A percentile compares a stretch with the other conserved stretches of the same genome.
Conservation (phyloP, 2,888 invertebrate genomes). For the Cephalotes varians region DNA sequence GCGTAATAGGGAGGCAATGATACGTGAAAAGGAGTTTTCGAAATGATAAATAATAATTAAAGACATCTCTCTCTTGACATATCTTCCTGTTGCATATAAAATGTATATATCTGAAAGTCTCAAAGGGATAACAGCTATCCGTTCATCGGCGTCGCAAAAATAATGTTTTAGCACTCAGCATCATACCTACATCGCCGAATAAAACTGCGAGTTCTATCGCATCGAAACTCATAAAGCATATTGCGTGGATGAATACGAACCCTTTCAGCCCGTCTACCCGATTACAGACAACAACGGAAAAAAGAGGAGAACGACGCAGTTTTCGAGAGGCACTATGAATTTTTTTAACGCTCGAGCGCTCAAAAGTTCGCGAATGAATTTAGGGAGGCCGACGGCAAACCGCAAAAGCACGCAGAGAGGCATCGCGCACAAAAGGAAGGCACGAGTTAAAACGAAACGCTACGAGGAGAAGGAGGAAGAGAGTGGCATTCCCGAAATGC, state of each 20-base stretch:
- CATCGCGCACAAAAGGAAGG: conserved; percentile 73
- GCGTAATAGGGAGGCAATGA: not conserved
- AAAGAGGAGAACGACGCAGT: conserved; percentile 5
- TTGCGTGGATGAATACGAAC: not conserved
- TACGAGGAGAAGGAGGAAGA: conserved; percentile 50
- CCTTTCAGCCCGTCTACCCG: not conserved
- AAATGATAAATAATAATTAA: conserved; percentile 37
- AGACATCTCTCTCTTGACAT: not conserved
- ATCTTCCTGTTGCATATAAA: not conserved
- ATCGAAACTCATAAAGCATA: not conserved
- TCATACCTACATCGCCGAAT: not conserved
- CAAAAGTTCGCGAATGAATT: conserved; percentile 77
- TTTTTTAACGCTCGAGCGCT: conserved; percentile 70
- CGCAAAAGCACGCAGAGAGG: conserved; percentile 57
- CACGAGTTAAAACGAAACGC: conserved; percentile 46
- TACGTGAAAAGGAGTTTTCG: not conserved
- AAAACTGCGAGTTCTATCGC: not conserved
- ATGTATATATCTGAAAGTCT: not conserved
- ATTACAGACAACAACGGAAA: conserved; percentile 34
- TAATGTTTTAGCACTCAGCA: not conserved
- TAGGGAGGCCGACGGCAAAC: conserved; percentile 52
- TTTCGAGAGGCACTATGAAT: conserved; percentile 27
- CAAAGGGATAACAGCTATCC: not conserved
- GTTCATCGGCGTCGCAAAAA: not conserved
- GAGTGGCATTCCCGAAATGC: conserved; percentile 75